These are phyloP conservation scores for Geococcyx californianus DNA, from an alignment of 2,113 vertebrate genomes.

Conservation along the genomic window DNA sequence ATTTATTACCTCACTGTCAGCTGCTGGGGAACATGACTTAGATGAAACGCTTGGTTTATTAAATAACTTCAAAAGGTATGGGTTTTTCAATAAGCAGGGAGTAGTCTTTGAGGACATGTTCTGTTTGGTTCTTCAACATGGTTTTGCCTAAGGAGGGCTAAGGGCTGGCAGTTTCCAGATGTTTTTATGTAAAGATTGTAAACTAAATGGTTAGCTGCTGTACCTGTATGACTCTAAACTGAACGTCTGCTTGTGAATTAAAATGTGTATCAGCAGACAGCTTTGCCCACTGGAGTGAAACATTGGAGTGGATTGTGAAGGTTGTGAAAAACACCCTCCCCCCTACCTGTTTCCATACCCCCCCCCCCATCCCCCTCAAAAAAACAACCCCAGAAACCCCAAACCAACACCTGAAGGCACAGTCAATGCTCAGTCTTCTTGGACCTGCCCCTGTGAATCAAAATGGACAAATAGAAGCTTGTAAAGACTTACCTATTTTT, in stretches of 20 bases:
- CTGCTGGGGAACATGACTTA: neutral
- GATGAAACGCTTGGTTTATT: neutral
- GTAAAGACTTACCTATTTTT: neutral
- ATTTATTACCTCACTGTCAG: neutral
- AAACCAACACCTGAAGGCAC: neutral
- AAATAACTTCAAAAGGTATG: neutral
- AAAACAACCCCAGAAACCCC: accelerated
- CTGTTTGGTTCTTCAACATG: neutral
- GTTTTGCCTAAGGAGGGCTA: neutral
- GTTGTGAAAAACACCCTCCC: too few relatives aligned
- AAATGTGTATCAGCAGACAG: neutral
- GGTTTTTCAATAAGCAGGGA: neutral
- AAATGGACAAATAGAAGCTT: neutral
- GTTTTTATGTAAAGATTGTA: neutral
- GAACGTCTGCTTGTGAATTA: neutral
- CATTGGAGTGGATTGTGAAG: neutral
- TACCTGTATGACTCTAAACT: neutral
- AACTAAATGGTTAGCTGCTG: neutral
- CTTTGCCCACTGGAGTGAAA: neutral
- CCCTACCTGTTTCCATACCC: too few relatives aligned
- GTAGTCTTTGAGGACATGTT: neutral
- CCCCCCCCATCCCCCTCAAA: too few relatives aligned
- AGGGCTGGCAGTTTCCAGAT: neutral
- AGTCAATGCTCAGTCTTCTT: neutral
- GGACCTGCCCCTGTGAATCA: neutral